Percentiles rank a stretch among this genome's conserved stretches.
phyloP scores from a whole-genome alignment of 2,113 vertebrate species.

The Scolopax mira region DNA sequence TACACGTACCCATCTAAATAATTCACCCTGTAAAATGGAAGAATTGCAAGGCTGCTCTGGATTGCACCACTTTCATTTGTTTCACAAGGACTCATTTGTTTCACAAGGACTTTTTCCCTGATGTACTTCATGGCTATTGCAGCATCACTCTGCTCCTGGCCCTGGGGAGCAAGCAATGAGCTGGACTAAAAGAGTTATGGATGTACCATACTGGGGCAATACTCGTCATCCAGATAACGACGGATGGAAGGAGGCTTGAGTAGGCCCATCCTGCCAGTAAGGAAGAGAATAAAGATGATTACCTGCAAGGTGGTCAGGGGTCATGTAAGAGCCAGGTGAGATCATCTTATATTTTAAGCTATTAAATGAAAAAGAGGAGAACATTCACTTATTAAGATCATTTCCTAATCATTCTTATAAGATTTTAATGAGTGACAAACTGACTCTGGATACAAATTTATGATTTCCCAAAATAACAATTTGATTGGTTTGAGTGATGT shows the following conservation, averaged over 20 bases:
- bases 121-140: neutral
- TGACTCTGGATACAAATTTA: slow-evolving; percentile 83
- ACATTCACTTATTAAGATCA: slow-evolving; percentile 82
- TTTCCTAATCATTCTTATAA: slow-evolving; percentile 83
- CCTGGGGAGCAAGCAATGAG: neutral
- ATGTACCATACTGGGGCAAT: neutral
- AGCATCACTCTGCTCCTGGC: neutral
- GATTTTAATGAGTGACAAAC: slow-evolving; percentile 84
- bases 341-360: slow-evolving; percentile 73
- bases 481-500: slow-evolving; percentile 86
- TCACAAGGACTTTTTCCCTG: neutral
- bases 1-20: neutral
- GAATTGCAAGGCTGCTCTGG: neutral
- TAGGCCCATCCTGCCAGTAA: neutral
- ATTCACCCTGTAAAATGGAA: neutral
- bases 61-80: neutral
- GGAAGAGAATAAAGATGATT: slow-evolving; percentile 39
- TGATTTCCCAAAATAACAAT: slow-evolving; percentile 86
- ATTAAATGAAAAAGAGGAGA: slow-evolving; percentile 76
- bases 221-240: neutral
- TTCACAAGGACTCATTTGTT: neutral
- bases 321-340: slow-evolving; percentile 62
- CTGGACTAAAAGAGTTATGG: neutral
- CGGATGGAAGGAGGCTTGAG: neutral
- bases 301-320: slow-evolving; percentile 49